Evolutionary conservation across 2,113 vertebrate genomes (phyloP).

Genomic region (Oenanthe melanoleuca): DNA sequence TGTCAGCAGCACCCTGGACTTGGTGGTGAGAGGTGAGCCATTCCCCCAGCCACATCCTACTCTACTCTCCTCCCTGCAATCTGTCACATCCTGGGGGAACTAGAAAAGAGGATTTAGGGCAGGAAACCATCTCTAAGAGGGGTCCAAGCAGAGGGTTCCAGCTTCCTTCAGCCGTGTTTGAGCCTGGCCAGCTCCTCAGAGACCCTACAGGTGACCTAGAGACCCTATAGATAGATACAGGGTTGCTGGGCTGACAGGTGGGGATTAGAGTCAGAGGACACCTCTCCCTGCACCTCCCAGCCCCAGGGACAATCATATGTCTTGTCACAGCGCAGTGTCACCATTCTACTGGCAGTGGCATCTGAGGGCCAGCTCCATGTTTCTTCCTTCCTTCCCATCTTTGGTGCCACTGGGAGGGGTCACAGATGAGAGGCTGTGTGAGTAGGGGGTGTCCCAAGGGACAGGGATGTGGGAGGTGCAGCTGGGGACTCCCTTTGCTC

Average conservation of each 20-base stretch:
- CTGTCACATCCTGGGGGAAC: neutral
- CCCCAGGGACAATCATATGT: rapidly evolving
- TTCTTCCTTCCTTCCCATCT: neutral
- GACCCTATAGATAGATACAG: neutral
- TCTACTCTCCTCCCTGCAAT: neutral
- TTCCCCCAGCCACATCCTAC: neutral
- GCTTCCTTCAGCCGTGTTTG: neutral
- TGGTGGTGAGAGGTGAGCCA: slow-evolving; percentile 40
- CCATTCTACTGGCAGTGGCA: rapidly evolving
- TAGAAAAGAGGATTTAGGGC: neutral
- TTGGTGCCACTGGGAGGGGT: neutral
- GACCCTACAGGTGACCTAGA: neutral
- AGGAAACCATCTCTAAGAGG: neutral
- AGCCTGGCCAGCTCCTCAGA: neutral
- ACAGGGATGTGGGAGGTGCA: neutral
- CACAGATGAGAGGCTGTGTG: neutral
- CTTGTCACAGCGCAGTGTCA: neutral
- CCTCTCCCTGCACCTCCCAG: neutral
- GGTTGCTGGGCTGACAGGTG: neutral
- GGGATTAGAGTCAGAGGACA: neutral
- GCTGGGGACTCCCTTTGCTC: neutral
- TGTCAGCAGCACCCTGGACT: neutral
- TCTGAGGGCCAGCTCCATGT: neutral
- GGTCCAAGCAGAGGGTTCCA: neutral
- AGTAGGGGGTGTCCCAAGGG: neutral